These are phyloP conservation scores for Sminthopsis crassicaudata DNA, from an alignment of 2,113 vertebrate species.

Conservation along the genomic window DNA sequence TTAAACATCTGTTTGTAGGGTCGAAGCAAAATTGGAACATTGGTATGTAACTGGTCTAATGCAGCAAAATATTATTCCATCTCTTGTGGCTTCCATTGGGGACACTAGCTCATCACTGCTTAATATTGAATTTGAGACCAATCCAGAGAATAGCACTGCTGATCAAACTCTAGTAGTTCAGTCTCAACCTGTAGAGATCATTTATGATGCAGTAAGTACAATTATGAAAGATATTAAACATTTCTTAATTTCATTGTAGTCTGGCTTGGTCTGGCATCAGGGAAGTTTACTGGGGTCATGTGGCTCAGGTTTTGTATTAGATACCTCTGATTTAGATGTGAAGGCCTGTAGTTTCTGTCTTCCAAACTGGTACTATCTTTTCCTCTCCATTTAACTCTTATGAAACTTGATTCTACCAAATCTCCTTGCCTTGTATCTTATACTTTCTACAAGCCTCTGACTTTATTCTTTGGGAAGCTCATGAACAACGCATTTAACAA, in stretches of 20 bases:
- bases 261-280: not conserved
- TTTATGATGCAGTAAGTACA: slow-evolving; percentile 94
- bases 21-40: slow-evolving; percentile 93
- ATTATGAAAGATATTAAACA: not conserved
- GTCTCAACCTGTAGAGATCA: slow-evolving; percentile 96
- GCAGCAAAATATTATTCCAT: slow-evolving; percentile 89
- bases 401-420: not conserved
- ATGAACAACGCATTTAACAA: not conserved
- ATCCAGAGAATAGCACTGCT: slow-evolving; percentile 88
- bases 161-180: slow-evolving; percentile 92
- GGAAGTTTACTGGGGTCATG: not conserved
- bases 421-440: not conserved
- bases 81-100: slow-evolving; percentile 93
- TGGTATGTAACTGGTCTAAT: slow-evolving; percentile 95
- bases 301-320: not conserved
- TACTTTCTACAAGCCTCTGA: not conserved
- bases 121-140: slow-evolving; percentile 90
- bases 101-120: slow-evolving; percentile 91
- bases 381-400: not conserved
- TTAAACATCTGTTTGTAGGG: slow-evolving; percentile 80
- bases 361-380: not conserved
- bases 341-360: not conserved
- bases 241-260: not conserved
- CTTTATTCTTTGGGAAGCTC: not conserved
- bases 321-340: not conserved